Evolutionary conservation across 1,140 invertebrate species (phyloP), one percentile per base, ranked within the genome.

Genomic region (Mycetomoellerius zeteki): DNA sequence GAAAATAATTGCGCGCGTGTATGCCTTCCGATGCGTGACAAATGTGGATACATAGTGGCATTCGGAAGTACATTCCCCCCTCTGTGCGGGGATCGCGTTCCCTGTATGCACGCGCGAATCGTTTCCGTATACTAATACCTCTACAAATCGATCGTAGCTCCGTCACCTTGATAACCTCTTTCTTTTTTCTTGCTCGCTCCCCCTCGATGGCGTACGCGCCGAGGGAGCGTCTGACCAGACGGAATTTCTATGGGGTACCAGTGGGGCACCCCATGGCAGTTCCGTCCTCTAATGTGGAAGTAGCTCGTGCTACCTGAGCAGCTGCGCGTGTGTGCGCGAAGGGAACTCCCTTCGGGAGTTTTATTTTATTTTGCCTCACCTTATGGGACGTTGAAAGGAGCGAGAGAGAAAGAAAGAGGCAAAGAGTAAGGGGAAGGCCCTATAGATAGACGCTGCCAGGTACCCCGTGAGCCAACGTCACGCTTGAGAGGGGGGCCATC

Each of bases 231-330:
- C 93, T 91, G 92, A 89, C 91, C 92, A 92, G 91, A 92, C 93
- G 91, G 92, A 88, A 89, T 91, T 92, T 88, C 90, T 93, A 94
- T 93, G 88, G 90, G 87, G 82, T 69, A 89, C 90, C 89, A 93
- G 85, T 73, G 90, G 89, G 87, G 72, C 73, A 87, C 90, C 90
- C 90, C 85, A 91, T 52, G 52, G 56, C 64, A 85, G 87, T 91
- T 91, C 89, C 90, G 89, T 91, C 89, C 92, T 94, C 91, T 94
- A 94, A 94, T 93, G 91, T 92, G 91, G 89, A 93, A 94, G 94
- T 94, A 94, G 94, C 93, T 93, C 93, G 94, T 93, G 94, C 94
- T 95, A 95, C 94, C 95, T 95, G 94, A 94, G 93, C 94, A 95
- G 94, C 94, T 95, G 93, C 91, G 80, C 90, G 90, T 89, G 91